Percentiles rank a stretch among this genome's conserved stretches.
phyloP scores from a whole-genome alignment of 2,113 vertebrate species.

The Hymenochirus boettgeri region DNA sequence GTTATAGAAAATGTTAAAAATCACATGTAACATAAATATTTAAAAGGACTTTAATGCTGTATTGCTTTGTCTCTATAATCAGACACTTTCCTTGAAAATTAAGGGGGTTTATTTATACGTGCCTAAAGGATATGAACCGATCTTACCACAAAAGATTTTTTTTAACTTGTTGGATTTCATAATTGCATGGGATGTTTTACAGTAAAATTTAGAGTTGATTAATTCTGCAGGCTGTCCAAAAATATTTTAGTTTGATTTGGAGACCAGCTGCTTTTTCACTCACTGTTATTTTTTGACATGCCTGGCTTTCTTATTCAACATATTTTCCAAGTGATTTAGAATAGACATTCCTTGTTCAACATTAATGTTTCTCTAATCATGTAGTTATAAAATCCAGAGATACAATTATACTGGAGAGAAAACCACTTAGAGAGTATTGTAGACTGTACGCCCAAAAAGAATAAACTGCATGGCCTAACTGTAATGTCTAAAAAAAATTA shows the following conservation, averaged over 20 bases:
- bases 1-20: background rate
- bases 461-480: no score
- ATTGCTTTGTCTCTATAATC: background rate
- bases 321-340: conserved; percentile 33
- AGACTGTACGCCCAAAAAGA: no score
- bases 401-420: conserved; percentile 23
- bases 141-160: background rate
- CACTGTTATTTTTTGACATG: conserved; percentile 16
- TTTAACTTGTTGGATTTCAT: background rate
- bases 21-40: conserved; percentile 5
- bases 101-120: conserved; percentile 6
- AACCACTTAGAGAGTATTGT: conserved; percentile 11
- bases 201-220: conserved; percentile 1
- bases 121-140: conserved; percentile 6
- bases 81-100: background rate
- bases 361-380: conserved; percentile 22
- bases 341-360: conserved; percentile 7
- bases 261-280: conserved; percentile 20
- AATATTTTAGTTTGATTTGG: conserved; percentile 11
- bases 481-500: no score
- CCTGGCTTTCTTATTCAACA: conserved; percentile 1
- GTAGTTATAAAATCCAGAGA: conserved; percentile 6
- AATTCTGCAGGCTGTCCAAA: conserved; percentile 1
- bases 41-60: background rate
- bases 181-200: conserved; percentile 8